Conservation (phyloP, 1,140 invertebrate species). For the Hyles vespertilio region DNA sequence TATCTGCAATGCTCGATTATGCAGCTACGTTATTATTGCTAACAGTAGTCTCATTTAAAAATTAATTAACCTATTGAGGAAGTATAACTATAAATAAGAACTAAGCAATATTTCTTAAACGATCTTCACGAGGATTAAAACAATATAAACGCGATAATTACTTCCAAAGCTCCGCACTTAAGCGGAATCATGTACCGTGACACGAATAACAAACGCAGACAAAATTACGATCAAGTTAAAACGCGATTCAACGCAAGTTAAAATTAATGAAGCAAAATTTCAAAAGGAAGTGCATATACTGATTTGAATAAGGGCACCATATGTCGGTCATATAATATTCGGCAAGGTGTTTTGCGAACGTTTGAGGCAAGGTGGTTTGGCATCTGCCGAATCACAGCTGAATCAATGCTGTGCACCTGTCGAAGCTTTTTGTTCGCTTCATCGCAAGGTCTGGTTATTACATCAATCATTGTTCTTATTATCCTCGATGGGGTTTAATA, state of each 20-base stretch:
- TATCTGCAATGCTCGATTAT: too few relatives aligned
- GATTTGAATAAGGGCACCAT: slow-evolving; percentile 11
- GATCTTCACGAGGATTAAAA: too few relatives aligned
- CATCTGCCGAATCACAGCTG: slow-evolving; percentile 59
- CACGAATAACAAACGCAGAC: slow-evolving; percentile 13
- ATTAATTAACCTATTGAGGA: too few relatives aligned
- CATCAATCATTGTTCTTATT: too few relatives aligned
- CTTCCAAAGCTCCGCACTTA: slow-evolving; percentile 8
- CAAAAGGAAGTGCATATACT: not conserved
- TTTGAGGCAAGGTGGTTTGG: slow-evolving; percentile 44
- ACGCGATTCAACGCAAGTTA: not conserved
- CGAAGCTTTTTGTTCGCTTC: not conserved
- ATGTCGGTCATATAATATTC: slow-evolving; percentile 34
- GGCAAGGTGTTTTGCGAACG: slow-evolving; percentile 38
- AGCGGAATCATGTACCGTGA: slow-evolving; percentile 10
- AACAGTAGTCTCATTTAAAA: too few relatives aligned
- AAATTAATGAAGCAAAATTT: not conserved
- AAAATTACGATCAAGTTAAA: not conserved
- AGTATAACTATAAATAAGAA: too few relatives aligned
- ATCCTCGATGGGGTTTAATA: too few relatives aligned
- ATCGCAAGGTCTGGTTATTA: too few relatives aligned
- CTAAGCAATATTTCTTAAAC: too few relatives aligned
- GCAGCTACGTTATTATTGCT: too few relatives aligned
- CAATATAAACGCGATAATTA: slow-evolving; percentile 7
- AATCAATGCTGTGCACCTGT: slow-evolving; percentile 59